Evolutionary conservation across 1,140 invertebrate species (phyloP).

Genomic region (Goniozus legneri): DNA sequence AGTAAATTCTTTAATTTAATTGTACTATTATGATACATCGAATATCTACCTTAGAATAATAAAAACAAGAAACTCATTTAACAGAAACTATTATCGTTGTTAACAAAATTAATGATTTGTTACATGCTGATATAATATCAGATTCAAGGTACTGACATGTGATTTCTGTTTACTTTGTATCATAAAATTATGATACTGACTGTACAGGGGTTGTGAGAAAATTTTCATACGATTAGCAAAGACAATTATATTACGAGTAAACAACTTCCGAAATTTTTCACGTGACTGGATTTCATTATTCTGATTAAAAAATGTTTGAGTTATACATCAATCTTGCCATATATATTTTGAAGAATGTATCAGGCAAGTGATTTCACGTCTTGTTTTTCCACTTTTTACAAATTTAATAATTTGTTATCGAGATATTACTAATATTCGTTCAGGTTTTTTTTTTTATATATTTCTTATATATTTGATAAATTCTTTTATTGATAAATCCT

Average conservation of each 20-base stretch:
- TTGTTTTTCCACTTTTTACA: constrained; percentile 2
- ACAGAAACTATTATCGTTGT: too few species aligned
- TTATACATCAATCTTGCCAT: constrained; percentile 19
- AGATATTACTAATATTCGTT: background rate
- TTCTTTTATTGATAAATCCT: constrained; percentile 22
- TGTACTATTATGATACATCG: too few species aligned
- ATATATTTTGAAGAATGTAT: constrained; percentile 17
- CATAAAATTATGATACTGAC: constrained; percentile 19
- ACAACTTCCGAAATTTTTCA: constrained; percentile 19
- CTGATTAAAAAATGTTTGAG: constrained; percentile 22
- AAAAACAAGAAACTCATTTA: too few species aligned
- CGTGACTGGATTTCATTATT: too few species aligned
- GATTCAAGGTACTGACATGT: constrained; percentile 46
- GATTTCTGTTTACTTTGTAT: constrained; percentile 16
- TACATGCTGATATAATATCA: constrained; percentile 31
- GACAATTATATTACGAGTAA: constrained; percentile 20
- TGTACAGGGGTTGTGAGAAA: constrained; percentile 11
- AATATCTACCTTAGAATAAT: too few species aligned
- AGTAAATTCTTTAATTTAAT: too few species aligned
- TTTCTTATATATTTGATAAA: constrained; percentile 15
- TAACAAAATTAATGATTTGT: too few species aligned
- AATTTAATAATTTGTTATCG: constrained; percentile 7
- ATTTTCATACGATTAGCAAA: constrained; percentile 19
- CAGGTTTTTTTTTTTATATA: background rate
- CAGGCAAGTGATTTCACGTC: constrained; percentile 13